These are phyloP conservation scores for Uloborus plumipes DNA, from an alignment of 2,888 invertebrate species.

Conservation along the genomic window DNA sequence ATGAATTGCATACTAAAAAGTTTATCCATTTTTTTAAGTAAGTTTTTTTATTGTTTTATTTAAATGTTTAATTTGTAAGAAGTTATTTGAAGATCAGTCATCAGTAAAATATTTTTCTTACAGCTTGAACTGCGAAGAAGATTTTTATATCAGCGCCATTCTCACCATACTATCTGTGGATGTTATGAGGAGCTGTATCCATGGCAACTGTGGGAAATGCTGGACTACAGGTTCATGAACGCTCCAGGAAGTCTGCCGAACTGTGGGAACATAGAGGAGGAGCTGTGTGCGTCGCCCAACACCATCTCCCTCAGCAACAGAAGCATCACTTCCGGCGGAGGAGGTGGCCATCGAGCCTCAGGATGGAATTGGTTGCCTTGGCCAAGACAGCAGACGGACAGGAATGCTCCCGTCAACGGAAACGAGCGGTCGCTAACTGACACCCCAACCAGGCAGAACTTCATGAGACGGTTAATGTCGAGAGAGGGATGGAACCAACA, in stretches of 20 bases:
- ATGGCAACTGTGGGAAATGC: slow-evolving; percentile 76
- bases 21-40: too few species aligned
- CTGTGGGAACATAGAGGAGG: slow-evolving; percentile 22
- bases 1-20: too few species aligned
- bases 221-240: slow-evolving; percentile 71
- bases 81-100: too few species aligned
- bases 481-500: slow-evolving; percentile 53
- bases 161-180: slow-evolving; percentile 74
- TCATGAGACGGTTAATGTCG: slow-evolving; percentile 58
- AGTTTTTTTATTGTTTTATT: too few species aligned
- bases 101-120: not conserved
- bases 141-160: slow-evolving; percentile 79
- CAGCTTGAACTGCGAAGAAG: slow-evolving; percentile 83
- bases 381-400: slow-evolving; percentile 38
- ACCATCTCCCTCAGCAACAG: not conserved
- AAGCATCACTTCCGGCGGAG: slow-evolving; percentile 4
- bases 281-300: slow-evolving; percentile 10
- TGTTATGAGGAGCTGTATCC: slow-evolving; percentile 80
- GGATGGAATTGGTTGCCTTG: slow-evolving; percentile 64
- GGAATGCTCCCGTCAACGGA: not conserved
- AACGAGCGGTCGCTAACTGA: not conserved
- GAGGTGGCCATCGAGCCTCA: slow-evolving; percentile 37
- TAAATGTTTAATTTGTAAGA: too few species aligned
- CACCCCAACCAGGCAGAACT: slow-evolving; percentile 19
- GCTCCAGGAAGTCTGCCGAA: slow-evolving; percentile 26